These are phyloP conservation scores for Scyliorhinus canicula DNA, from an alignment of 2,797 vertebrate species.

Conservation along the genomic window DNA sequence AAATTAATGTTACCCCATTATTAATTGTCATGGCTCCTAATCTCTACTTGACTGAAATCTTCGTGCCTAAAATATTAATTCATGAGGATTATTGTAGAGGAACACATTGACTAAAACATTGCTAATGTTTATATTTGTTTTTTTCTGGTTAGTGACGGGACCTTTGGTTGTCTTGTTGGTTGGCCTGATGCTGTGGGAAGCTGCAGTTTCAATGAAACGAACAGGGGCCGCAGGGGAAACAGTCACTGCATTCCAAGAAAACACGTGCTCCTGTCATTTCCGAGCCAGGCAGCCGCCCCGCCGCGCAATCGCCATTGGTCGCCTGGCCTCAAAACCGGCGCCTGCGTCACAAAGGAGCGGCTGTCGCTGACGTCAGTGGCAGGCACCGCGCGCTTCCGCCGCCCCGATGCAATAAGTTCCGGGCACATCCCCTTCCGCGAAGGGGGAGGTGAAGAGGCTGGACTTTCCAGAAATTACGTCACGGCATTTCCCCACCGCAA, in stretches of 20 bases:
- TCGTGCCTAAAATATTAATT: not conserved
- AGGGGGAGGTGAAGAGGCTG: not conserved
- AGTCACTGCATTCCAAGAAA: not conserved
- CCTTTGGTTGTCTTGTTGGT: not conserved
- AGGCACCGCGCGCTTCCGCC: not conserved
- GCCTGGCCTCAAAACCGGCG: not conserved
- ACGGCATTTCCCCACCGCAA: not conserved
- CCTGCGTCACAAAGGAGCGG: not conserved
- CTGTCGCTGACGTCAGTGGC: not conserved
- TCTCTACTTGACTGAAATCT: not conserved
- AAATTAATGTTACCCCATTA: not conserved
- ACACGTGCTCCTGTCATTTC: not conserved
- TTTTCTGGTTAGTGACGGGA: not conserved
- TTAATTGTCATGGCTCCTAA: not conserved
- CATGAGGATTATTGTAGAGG: not conserved
- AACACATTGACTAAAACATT: not conserved
- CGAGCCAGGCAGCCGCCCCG: not conserved
- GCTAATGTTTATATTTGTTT: not conserved
- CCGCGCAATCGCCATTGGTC: not conserved
- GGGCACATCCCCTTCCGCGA: not conserved
- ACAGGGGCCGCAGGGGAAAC: not conserved
- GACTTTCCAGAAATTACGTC: constrained; percentile 20
- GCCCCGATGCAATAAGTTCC: not conserved
- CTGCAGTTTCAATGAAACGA: not conserved
- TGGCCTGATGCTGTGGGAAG: too few relatives aligned